Evolutionary conservation across 2,113 vertebrate species (phyloP).

Genomic region (Ciconia maguari): DNA sequence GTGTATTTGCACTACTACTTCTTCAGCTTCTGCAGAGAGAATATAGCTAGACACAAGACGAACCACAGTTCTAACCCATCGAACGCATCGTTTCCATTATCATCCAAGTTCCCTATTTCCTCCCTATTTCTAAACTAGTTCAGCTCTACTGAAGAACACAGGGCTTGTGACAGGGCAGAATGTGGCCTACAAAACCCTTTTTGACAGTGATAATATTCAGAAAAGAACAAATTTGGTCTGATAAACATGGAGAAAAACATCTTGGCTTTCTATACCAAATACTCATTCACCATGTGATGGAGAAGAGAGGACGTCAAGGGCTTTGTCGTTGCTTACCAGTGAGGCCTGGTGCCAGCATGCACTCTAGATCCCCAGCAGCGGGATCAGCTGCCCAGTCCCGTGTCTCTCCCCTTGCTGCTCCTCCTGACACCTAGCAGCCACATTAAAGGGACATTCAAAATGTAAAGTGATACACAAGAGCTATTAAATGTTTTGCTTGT

Average conservation of each 20-base stretch:
- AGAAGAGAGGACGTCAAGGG: not conserved
- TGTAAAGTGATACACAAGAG: not conserved
- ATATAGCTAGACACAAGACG: not conserved
- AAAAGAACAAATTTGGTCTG: not conserved
- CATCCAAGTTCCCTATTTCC: not conserved
- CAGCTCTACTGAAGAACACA: not conserved
- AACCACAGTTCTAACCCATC: not conserved
- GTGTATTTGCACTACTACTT: not conserved
- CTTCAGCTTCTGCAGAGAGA: not conserved
- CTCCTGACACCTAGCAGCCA: not conserved
- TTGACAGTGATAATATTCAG: not conserved
- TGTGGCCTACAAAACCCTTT: not conserved
- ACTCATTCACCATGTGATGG: not conserved
- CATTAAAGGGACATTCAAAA: not conserved
- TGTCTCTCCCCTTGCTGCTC: not conserved
- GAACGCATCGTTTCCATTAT: not conserved
- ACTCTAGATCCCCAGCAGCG: not conserved
- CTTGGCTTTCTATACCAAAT: not conserved
- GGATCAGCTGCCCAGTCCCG: not conserved
- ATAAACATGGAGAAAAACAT: not conserved
- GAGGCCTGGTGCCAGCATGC: not conserved
- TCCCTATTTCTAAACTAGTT: not conserved
- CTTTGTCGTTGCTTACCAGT: not conserved
- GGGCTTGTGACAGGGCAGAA: not conserved
- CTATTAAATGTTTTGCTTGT: not conserved